Conservation (phyloP, 2,888 invertebrate species). For the Eupithecia exiguata region DNA sequence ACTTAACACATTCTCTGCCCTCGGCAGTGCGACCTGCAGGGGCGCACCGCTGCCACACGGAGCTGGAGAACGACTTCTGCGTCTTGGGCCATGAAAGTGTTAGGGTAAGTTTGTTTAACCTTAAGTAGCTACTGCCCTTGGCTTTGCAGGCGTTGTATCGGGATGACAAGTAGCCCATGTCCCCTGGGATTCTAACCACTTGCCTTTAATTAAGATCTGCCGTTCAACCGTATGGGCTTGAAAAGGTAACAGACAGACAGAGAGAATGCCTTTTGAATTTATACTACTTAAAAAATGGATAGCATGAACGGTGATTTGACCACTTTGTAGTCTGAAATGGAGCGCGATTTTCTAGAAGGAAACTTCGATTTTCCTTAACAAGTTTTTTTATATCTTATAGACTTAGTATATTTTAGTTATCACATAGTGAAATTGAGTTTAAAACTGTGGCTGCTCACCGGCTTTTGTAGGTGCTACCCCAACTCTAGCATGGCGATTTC, state of each 20-base stretch:
- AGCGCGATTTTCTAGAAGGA: background rate
- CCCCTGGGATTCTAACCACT: background rate
- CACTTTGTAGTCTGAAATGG: background rate
- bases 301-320: background rate
- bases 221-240: background rate
- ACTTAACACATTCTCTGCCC: too few species aligned
- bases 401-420: too few species aligned
- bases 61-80: too few species aligned
- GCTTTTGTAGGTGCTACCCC: constrained; percentile 2
- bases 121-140: background rate
- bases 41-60: too few species aligned
- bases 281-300: background rate
- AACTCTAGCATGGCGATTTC: constrained; percentile 27
- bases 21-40: too few species aligned
- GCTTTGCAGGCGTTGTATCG: background rate
- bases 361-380: background rate
- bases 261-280: background rate
- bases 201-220: background rate
- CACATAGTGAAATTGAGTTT: background rate
- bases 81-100: too few species aligned
- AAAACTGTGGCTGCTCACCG: background rate
- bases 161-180: background rate
- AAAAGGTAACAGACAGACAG: background rate
- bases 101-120: background rate
- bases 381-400: too few species aligned